Evolutionary conservation across 2,888 invertebrate species (phyloP), one percentile per base, ranked within the genome.

Genomic region (Protonemura montana): DNA sequence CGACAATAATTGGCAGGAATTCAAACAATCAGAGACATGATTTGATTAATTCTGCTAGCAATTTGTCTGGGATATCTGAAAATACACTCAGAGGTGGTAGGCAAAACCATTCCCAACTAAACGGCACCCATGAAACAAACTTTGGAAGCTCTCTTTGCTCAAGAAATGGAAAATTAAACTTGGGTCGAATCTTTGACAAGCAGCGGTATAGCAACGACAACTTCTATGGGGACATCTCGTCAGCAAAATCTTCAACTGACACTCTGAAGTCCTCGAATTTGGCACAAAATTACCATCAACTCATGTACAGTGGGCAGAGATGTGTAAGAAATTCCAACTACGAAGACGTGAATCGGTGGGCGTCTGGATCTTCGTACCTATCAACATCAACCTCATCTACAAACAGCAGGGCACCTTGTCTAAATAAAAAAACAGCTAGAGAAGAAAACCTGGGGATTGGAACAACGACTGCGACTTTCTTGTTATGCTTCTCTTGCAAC

Each of bases 401-500:
- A 42, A 89, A 89, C 88, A 89, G 89, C 82, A 87, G 89, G 16
- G 88, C 89, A n/a, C 88, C 88, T 28, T 87, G 88, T 26, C 77
- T 88, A 0, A 82, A 42, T 25, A 85, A 87, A 16, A 87, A 87
- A 42, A 82, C 82, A n/a, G 85, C 81, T 76, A 86, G 88, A 21
- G 87, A 87, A 21, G 87, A 87, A 27, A 85, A 93, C 90, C 88
- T 89, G 25, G 87, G 88, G 25, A 88, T 92, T 91, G 89, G 92
- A 88, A 92, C 94, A 88, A 89, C 92, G 27, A 90, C 91, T 88
- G 91, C 92, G 87, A 92, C 94, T 82, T 90, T 94, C 87, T 92
- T 93, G 87, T 92, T 94, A 28, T 93, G 93, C 89, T 94, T 94
- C 89, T 89, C 93, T 85, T 92, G 94, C 89, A 93, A 94, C 89